Percentiles rank a stretch among this genome's conserved stretches.
Conservation (phyloP, 1,140 invertebrate species). For the Diorhabda sublineata region DNA sequence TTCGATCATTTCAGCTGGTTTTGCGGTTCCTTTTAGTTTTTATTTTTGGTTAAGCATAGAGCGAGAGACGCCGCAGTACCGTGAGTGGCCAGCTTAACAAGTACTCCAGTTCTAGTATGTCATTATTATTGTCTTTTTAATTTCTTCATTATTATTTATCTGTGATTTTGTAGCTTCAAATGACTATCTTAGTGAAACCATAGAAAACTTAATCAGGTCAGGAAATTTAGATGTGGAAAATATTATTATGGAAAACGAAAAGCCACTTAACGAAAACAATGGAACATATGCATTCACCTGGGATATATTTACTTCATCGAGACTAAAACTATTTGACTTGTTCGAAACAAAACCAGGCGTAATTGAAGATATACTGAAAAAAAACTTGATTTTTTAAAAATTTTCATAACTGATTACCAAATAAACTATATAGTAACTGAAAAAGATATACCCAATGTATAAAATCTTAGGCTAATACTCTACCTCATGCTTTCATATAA, state of each 20-base stretch:
- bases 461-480: no score
- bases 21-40: no score
- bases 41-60: no score
- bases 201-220: not conserved
- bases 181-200: not conserved
- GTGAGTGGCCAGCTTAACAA: not conserved
- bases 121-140: not conserved
- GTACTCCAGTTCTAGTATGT: not conserved
- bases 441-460: no score
- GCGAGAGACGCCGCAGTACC: no score
- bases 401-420: not conserved
- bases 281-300: not conserved
- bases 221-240: not conserved
- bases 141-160: not conserved
- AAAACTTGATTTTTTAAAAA: not conserved
- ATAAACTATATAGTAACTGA: slow-evolving; percentile 2
- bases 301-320: not conserved
- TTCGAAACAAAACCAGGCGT: no score
- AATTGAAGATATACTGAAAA: no score
- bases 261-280: not conserved
- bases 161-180: not conserved
- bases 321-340: not conserved
- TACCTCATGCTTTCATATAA: no score
- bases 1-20: no score
- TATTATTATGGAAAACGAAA: not conserved